A percentile compares a stretch with the other conserved stretches of the same genome.
These are phyloP conservation scores for Hylyphantes graminicola DNA, from an alignment of 1,140 invertebrate species.

Conservation along the genomic window DNA sequence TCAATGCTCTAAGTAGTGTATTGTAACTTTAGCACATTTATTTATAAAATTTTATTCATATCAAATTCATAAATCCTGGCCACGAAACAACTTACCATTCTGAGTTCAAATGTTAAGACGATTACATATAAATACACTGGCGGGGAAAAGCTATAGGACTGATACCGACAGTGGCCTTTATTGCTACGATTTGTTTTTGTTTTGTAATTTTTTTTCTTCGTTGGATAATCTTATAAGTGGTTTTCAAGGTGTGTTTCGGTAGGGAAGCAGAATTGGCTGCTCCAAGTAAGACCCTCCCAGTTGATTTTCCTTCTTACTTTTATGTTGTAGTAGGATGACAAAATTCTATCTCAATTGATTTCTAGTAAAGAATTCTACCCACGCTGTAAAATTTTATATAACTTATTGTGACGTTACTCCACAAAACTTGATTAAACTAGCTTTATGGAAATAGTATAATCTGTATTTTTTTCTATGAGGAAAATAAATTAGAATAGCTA, in stretches of 20 bases:
- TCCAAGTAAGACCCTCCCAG: constrained; percentile 32
- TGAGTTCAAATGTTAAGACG: constrained; percentile 56
- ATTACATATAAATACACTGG: constrained; percentile 47
- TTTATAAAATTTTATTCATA: too few species aligned
- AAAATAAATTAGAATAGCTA: too few species aligned
- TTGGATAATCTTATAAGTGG: constrained; percentile 59
- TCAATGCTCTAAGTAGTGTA: too few species aligned
- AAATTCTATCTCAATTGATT: too few species aligned
- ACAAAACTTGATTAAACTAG: too few species aligned
- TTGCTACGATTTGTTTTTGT: constrained; percentile 54
- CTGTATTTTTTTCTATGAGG: too few species aligned
- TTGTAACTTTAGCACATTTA: too few species aligned
- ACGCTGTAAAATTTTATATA: too few species aligned
- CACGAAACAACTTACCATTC: background rate
- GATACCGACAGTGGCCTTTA: constrained; percentile 54
- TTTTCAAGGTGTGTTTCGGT: constrained; percentile 55
- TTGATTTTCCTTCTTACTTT: constrained; percentile 28
- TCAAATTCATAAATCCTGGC: too few species aligned
- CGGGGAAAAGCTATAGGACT: constrained; percentile 46
- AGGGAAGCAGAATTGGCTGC: constrained; percentile 49
- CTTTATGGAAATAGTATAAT: too few species aligned
- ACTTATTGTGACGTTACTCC: too few species aligned
- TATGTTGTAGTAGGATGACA: background rate
- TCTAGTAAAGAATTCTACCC: too few species aligned
- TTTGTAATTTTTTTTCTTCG: constrained; percentile 37